Evolutionary conservation across 1,140 invertebrate species (phyloP).

Genomic region (Magallana angulata): DNA sequence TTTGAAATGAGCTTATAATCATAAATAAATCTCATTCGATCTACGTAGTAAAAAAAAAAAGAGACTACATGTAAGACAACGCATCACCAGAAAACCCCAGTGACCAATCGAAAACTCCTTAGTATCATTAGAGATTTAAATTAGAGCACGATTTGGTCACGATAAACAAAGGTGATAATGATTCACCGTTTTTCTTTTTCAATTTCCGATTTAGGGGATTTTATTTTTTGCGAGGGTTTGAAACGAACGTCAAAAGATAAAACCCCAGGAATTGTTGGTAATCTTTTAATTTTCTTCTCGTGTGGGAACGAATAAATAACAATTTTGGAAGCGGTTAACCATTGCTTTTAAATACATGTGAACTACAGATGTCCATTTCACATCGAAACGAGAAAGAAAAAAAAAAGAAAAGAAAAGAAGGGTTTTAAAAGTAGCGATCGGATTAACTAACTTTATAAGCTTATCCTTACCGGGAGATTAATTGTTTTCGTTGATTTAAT

Average conservation of each 20-base stretch:
- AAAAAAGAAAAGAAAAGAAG: not conserved
- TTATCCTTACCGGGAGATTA: constrained; percentile 10
- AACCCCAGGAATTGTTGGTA: not conserved
- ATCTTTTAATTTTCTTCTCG: constrained; percentile 21
- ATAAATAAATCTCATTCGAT: too few species aligned
- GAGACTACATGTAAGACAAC: too few species aligned
- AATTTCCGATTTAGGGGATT: not conserved
- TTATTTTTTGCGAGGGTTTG: not conserved
- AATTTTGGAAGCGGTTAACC: constrained; percentile 4
- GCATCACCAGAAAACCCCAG: not conserved
- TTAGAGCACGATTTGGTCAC: not conserved
- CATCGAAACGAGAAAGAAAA: not conserved
- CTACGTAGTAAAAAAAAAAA: too few species aligned
- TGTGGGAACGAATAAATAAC: constrained; percentile 11
- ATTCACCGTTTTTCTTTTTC: not conserved
- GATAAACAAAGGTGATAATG: not conserved
- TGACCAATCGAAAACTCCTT: not conserved
- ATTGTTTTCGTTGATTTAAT: constrained; percentile 5
- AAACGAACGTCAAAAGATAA: not conserved
- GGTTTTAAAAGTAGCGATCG: not conserved
- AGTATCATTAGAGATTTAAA: not conserved
- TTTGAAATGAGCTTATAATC: too few species aligned
- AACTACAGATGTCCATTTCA: not conserved
- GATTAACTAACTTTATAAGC: constrained; percentile 36
- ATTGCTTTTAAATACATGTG: not conserved